phyloP scores from a whole-genome alignment of 2,797 vertebrate species.

The Sebastes elongatus region DNA sequence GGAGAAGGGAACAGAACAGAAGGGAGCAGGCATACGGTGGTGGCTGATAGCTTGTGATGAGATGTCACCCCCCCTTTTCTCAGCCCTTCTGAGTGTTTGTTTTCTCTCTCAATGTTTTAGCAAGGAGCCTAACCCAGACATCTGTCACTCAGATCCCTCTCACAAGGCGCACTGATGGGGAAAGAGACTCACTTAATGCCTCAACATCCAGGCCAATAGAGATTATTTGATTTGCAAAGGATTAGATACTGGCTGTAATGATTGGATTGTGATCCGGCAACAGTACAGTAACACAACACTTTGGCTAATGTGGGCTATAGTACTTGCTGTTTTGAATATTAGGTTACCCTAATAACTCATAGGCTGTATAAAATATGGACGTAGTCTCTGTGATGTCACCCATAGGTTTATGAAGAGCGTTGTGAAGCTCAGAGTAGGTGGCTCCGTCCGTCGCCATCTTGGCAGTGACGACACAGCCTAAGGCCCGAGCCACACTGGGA shows the following conservation, averaged over 20 bases:
- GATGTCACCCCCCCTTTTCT: conserved; percentile 49
- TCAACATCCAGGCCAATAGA: not conserved
- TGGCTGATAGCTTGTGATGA: conserved; percentile 56
- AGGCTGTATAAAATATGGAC: no score
- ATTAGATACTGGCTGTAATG: not conserved
- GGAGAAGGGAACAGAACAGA: conserved; percentile 57
- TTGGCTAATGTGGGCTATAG: conserved; percentile 5
- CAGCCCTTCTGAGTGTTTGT: conserved; percentile 64
- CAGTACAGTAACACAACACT: not conserved
- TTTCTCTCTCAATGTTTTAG: conserved; percentile 66
- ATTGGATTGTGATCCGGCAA: not conserved
- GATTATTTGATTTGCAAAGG: not conserved
- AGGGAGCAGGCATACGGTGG: conserved; percentile 58
- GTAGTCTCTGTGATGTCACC: not conserved
- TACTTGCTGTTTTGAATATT: not conserved
- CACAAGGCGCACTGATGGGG: not conserved
- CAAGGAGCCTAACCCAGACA: conserved; percentile 48
- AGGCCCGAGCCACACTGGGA: no score
- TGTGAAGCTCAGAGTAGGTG: no score
- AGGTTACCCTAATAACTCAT: not conserved
- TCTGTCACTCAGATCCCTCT: conserved; percentile 47
- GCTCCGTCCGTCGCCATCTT: no score
- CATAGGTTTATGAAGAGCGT: not conserved
- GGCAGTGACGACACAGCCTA: no score
- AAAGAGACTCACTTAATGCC: not conserved